phyloP scores from a whole-genome alignment of 2,888 invertebrate species.

The Pedicia rivosa region DNA sequence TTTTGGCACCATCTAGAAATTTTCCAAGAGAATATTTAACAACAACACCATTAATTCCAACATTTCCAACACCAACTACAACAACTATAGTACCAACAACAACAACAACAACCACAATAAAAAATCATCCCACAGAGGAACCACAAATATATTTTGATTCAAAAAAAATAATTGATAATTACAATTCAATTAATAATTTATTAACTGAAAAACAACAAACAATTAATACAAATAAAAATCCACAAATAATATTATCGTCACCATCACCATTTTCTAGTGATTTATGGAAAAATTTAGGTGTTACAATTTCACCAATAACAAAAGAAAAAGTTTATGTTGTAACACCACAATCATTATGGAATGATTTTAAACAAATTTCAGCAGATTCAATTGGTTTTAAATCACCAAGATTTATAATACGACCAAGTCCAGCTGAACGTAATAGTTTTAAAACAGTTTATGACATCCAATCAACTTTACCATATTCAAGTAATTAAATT shows the following conservation, averaged over 20 bases:
- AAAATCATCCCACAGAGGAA: neutral
- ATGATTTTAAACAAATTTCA: constrained; percentile 11
- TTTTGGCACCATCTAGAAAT: constrained; percentile 49
- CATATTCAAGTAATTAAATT: constrained; percentile 3
- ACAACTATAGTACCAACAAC: constrained; percentile 35
- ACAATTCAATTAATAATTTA: neutral
- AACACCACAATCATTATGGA: constrained; percentile 45
- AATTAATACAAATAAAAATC: neutral
- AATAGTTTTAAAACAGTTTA: neutral
- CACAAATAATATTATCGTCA: constrained; percentile 10
- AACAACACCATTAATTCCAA: constrained; percentile 36
- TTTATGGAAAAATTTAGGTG: constrained; percentile 48
- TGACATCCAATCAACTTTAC: constrained; percentile 2
- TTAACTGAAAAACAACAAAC: neutral
- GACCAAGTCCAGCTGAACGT: constrained; percentile 36
- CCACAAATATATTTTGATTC: neutral
- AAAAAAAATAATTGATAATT: neutral
- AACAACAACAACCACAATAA: constrained; percentile 19
- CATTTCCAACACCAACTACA: constrained; percentile 31
- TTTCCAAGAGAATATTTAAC: constrained; percentile 65
- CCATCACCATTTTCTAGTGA: constrained; percentile 16
- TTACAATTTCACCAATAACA: constrained; percentile 57
- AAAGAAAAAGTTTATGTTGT: constrained; percentile 72
- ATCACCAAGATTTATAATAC: constrained; percentile 35
- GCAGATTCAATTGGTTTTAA: constrained; percentile 17